Evolutionary conservation across 2,113 vertebrate genomes (phyloP).

Genomic region (Heterochromis multidens): DNA sequence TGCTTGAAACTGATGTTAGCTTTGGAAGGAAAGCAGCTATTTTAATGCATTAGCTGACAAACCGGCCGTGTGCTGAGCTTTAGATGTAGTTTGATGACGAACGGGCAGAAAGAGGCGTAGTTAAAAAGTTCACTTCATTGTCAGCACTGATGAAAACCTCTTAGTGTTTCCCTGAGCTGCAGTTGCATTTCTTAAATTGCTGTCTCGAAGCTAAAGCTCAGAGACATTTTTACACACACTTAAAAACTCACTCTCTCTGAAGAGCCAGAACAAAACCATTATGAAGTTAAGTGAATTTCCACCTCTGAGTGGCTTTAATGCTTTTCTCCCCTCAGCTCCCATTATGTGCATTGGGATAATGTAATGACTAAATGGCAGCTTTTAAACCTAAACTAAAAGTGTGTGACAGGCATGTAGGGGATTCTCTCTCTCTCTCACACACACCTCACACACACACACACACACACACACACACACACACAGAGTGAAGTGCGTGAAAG

Average conservation of each 20-base stretch:
- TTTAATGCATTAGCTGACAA: not conserved
- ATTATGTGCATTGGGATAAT: not conserved
- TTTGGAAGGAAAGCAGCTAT: not conserved
- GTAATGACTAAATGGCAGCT: not conserved
- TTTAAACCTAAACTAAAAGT: not conserved
- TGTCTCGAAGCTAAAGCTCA: not conserved
- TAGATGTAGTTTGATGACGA: not conserved
- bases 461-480: not conserved
- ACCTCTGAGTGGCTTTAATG: slow-evolving; percentile 4
- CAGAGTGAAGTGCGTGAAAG: not conserved
- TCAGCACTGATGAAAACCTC: not conserved
- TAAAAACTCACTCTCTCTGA: not conserved
- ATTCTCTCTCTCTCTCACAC: no score
- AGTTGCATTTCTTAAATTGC: not conserved
- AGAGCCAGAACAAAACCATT: not conserved
- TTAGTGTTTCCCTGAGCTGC: not conserved
- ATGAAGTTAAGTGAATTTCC: not conserved
- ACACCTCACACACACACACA: not conserved
- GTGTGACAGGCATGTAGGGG: not conserved
- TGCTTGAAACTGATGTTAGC: not conserved
- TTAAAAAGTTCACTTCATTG: not conserved
- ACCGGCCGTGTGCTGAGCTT: not conserved
- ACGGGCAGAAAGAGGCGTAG: not conserved
- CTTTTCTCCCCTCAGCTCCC: not conserved
- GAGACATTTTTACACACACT: not conserved